These are phyloP conservation scores for Pteria penguin DNA, from an alignment of 2,888 invertebrate species.

Conservation along the genomic window DNA sequence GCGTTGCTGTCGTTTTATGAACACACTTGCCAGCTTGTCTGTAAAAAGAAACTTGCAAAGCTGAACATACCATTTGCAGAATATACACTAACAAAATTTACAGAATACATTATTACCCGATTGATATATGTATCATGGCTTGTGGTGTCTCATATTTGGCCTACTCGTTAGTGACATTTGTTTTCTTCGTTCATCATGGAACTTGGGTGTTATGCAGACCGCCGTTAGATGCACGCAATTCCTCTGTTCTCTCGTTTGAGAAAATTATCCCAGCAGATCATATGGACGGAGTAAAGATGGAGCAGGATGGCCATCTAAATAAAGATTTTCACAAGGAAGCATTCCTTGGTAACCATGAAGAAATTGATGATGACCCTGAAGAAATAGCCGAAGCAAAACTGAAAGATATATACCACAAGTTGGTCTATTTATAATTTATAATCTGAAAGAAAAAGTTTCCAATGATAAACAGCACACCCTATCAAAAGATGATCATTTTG, in stretches of 20 bases:
- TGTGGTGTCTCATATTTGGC: too few species aligned
- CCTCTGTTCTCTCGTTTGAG: slow-evolving; percentile 28
- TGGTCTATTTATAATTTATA: too few species aligned
- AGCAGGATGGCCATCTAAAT: slow-evolving; percentile 81
- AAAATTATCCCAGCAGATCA: slow-evolving; percentile 80
- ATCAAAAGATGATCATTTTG: too few species aligned
- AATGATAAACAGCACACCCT: too few species aligned
- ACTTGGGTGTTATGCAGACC: slow-evolving; percentile 6
- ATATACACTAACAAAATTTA: too few species aligned
- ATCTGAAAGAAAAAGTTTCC: too few species aligned
- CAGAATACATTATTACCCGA: too few species aligned
- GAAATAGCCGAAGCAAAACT: slow-evolving; percentile 71
- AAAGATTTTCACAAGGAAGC: slow-evolving; percentile 81
- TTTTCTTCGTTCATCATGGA: not conserved
- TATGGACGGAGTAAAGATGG: slow-evolving; percentile 80
- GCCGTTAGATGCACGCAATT: not conserved
- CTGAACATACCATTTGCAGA: too few species aligned
- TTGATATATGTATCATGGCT: too few species aligned
- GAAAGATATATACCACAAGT: slow-evolving; percentile 76
- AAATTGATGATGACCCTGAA: slow-evolving; percentile 66
- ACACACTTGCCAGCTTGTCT: too few species aligned
- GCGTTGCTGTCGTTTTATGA: slow-evolving; percentile 24
- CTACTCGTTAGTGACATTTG: not conserved
- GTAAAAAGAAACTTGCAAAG: too few species aligned
- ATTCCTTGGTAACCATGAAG: slow-evolving; percentile 79